Evolutionary conservation across 2,113 vertebrate genomes (phyloP).

Genomic region (Zeus faber): DNA sequence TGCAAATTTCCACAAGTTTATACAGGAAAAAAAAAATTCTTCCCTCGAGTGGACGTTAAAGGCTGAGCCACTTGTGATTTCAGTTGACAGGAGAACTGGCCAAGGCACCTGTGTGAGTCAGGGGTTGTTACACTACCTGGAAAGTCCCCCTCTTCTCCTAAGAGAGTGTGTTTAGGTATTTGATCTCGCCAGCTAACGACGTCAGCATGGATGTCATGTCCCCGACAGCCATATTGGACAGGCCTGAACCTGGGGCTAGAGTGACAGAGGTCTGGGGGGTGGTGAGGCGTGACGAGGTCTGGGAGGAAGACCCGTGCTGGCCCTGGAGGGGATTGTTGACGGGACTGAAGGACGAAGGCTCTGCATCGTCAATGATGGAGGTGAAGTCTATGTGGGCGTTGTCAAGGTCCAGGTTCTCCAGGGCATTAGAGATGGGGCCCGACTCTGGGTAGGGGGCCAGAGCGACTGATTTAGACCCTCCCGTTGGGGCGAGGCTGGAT

Average conservation of each 20-base stretch:
- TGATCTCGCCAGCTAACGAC: slow-evolving; percentile 90
- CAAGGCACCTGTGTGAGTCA: slow-evolving; percentile 9
- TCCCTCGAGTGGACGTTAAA: background rate
- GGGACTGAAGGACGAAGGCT: slow-evolving; percentile 74
- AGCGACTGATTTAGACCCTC: slow-evolving; percentile 69
- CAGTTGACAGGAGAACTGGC: slow-evolving; percentile 13
- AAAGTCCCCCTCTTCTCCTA: slow-evolving; percentile 46
- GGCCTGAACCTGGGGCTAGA: slow-evolving; percentile 65
- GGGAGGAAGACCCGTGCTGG: slow-evolving; percentile 66
- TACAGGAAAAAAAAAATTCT: background rate
- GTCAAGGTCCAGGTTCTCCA: slow-evolving; percentile 94
- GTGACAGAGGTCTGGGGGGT: slow-evolving; percentile 72
- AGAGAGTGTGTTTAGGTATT: slow-evolving; percentile 90
- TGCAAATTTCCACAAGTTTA: background rate
- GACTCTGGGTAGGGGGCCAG: slow-evolving; percentile 76
- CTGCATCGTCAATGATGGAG: slow-evolving; percentile 92
- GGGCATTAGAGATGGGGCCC: slow-evolving; percentile 82
- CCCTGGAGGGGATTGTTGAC: slow-evolving; percentile 63
- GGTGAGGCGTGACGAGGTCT: slow-evolving; percentile 75
- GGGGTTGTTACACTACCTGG: too few relatives aligned
- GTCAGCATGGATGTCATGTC: slow-evolving; percentile 96
- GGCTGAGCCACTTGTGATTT: slow-evolving; percentile 16
- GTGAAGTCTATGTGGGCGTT: slow-evolving; percentile 96
- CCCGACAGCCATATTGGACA: slow-evolving; percentile 95
- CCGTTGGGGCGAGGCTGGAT: slow-evolving; percentile 48